These are phyloP conservation scores for Dendroctonus ponderosae DNA, from an alignment of 1,140 invertebrate genomes.

Conservation along the genomic window DNA sequence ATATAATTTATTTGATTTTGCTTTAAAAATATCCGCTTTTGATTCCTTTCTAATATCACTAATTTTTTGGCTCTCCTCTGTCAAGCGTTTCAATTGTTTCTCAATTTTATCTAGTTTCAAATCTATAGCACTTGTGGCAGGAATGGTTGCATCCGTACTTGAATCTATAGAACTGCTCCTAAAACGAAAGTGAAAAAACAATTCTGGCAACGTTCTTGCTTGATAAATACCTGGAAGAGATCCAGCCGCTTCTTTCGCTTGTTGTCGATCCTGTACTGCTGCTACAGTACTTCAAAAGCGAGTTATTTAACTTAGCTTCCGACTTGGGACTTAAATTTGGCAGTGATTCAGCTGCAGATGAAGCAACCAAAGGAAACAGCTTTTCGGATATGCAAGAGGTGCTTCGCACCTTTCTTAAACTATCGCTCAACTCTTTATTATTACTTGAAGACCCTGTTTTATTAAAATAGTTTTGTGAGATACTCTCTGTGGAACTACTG, in stretches of 20 bases:
- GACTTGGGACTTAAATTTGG: slow-evolving; percentile 61
- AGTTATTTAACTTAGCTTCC: slow-evolving; percentile 27
- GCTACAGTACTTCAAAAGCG: slow-evolving; percentile 51
- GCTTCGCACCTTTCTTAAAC: slow-evolving; percentile 60
- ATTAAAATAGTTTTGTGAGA: slow-evolving; percentile 17
- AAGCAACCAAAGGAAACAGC: slow-evolving; percentile 35
- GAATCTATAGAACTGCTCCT: slow-evolving; percentile 58
- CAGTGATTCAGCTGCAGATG: slow-evolving; percentile 58
- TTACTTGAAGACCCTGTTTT: slow-evolving; percentile 34
- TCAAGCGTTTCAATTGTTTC: slow-evolving; percentile 34
- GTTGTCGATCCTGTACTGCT: slow-evolving; percentile 66
- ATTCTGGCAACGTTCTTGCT: background rate
- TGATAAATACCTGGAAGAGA: slow-evolving; percentile 58
- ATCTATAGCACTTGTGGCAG: slow-evolving; percentile 34
- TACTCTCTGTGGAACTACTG: slow-evolving; percentile 39
- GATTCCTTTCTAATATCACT: slow-evolving; percentile 33
- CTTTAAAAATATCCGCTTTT: slow-evolving; percentile 23
- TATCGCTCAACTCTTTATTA: slow-evolving; percentile 7
- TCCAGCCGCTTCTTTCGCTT: slow-evolving; percentile 75
- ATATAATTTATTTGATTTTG: slow-evolving; percentile 35
- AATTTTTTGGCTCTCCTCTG: slow-evolving; percentile 32
- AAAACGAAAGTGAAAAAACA: slow-evolving; percentile 55
- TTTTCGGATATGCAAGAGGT: slow-evolving; percentile 59
- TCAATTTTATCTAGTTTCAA: slow-evolving; percentile 39
- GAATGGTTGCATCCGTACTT: slow-evolving; percentile 40